Evolutionary conservation across 2,888 invertebrate species (phyloP).

Genomic region (Lypha dubia): DNA sequence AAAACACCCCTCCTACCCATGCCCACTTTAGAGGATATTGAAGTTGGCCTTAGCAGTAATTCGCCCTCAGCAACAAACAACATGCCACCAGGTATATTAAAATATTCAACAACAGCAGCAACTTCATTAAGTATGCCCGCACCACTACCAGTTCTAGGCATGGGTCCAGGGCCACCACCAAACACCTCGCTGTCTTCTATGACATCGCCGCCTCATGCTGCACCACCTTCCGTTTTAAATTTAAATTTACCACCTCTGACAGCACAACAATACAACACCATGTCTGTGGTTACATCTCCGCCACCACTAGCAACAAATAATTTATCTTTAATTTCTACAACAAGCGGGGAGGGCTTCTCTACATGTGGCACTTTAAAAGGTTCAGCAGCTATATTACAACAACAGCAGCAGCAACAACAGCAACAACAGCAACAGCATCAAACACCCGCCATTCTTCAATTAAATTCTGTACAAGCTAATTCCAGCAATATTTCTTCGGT

Average conservation of each 20-base stretch:
- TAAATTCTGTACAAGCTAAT: constrained; percentile 54
- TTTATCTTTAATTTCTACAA: constrained; percentile 63
- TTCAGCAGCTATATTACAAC: constrained; percentile 76
- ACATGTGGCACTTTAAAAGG: constrained; percentile 79
- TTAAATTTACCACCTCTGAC: constrained; percentile 54
- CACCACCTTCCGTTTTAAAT: constrained; percentile 67
- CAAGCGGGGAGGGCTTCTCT: constrained; percentile 62
- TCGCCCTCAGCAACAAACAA: constrained; percentile 21
- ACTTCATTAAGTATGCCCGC: constrained; percentile 69
- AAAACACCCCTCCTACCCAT: constrained; percentile 79
- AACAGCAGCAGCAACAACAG: constrained; percentile 50
- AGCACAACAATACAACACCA: constrained; percentile 48
- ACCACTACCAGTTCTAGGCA: constrained; percentile 58
- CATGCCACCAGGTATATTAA: constrained; percentile 75
- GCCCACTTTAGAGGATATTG: constrained; percentile 80
- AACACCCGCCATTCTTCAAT: constrained; percentile 60
- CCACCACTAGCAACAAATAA: constrained; percentile 69
- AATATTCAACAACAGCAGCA: constrained; percentile 75
- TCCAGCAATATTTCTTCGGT: constrained; percentile 43
- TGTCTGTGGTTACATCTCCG: constrained; percentile 58
- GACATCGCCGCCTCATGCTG: constrained; percentile 69
- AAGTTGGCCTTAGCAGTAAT: constrained; percentile 73
- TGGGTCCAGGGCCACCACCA: constrained; percentile 71
- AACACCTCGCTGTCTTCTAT: constrained; percentile 55
- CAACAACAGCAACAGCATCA: constrained; percentile 62